A percentile compares a stretch with the other conserved stretches of the same genome.
phyloP scores from a whole-genome alignment of 2,113 vertebrate genomes.

The Xiphorhynchus elegans region DNA sequence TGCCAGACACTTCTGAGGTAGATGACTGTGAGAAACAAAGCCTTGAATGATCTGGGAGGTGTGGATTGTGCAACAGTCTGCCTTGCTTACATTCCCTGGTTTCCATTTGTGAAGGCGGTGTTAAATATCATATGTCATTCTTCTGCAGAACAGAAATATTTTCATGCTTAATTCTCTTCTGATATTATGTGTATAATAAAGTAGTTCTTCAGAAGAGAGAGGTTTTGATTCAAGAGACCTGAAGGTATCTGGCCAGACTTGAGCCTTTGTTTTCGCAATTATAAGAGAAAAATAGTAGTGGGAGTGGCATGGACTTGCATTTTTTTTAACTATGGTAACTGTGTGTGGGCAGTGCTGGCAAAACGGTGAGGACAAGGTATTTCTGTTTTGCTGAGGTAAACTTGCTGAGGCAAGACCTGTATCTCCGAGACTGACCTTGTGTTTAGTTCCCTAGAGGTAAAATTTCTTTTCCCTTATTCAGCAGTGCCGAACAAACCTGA shows the following conservation, averaged over 20 bases:
- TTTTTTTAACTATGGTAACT: slow-evolving; percentile 8
- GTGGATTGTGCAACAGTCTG: background rate
- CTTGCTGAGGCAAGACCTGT: slow-evolving; percentile 31
- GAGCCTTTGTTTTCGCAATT: background rate
- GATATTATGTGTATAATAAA: background rate
- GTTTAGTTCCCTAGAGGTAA: slow-evolving; percentile 15
- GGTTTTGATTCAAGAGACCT: background rate
- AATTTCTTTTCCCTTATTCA: background rate
- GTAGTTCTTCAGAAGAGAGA: background rate
- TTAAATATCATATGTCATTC: background rate
- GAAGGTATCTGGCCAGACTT: background rate
- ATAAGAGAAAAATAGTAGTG: background rate
- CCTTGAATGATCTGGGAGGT: background rate
- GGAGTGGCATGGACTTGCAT: background rate
- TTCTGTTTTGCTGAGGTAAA: slow-evolving; percentile 10
- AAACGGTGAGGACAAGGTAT: background rate
- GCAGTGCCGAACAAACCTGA: background rate
- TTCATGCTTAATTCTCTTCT: background rate
- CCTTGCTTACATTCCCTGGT: background rate
- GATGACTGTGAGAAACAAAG: background rate
- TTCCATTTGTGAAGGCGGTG: background rate
- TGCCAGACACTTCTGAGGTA: background rate
- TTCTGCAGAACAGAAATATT: background rate
- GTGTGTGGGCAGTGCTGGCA: slow-evolving; percentile 19
- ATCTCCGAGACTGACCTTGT: background rate